Conservation (phyloP, 2,113 vertebrate genomes). For the Meles meles region DNA sequence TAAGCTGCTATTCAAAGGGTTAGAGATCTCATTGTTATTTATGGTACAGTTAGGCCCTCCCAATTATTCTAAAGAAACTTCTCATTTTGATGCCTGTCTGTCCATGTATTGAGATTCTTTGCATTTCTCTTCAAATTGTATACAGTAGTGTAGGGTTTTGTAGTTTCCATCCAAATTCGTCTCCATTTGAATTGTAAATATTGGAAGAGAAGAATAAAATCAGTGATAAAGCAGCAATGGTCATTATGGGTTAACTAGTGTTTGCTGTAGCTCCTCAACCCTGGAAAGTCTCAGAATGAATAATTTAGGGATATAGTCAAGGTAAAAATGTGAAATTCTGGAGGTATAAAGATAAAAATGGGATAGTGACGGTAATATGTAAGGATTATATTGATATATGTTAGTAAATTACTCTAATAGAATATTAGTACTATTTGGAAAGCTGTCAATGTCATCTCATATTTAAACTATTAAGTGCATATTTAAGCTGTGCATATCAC, state of each 20-base stretch:
- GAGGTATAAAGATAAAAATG: background rate
- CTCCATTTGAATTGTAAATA: constrained; percentile 28
- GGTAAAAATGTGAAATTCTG: constrained; percentile 38
- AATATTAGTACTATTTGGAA: constrained; percentile 27
- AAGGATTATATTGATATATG: background rate
- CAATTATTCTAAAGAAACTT: background rate
- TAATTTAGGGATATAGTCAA: background rate
- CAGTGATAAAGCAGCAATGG: background rate
- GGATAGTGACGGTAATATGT: background rate
- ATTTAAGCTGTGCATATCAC: constrained; percentile 47
- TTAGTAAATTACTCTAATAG: constrained; percentile 7
- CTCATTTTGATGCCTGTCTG: constrained; percentile 11
- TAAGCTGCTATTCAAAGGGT: background rate
- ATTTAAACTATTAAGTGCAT: constrained; percentile 65
- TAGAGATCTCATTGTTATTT: background rate
- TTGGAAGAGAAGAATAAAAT: background rate
- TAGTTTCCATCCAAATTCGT: background rate
- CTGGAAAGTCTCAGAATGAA: constrained; percentile 26
- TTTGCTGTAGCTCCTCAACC: background rate
- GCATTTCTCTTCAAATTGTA: background rate
- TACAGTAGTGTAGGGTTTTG: background rate
- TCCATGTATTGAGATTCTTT: background rate
- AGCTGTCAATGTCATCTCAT: constrained; percentile 33
- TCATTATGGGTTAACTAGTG: background rate
- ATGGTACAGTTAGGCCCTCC: background rate